Evolutionary conservation across 2,113 vertebrate genomes (phyloP), one percentile per base, ranked within the genome.

Genomic region (Passerina amoena): DNA sequence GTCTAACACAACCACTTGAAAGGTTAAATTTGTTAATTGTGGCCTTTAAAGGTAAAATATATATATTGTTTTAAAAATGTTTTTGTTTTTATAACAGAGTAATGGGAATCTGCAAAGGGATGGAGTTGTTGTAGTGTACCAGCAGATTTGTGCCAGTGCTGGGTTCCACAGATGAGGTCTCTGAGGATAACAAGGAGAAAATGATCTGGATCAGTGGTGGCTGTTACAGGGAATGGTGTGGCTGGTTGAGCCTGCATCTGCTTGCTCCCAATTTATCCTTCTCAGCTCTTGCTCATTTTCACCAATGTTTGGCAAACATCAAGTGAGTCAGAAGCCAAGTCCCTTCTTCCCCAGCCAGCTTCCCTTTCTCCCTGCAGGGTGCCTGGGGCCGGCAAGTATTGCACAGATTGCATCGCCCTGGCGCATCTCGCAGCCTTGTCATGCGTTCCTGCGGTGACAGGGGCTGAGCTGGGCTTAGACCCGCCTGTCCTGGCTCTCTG

Each of bases 391-490:
- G 0, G 63, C n/a, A 16, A 18, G 27, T 5, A 6, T 53, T 0
- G 1, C n/a, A 6, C 28, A 0, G 24, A 44, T 7, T 33, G 38
- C 11, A 18, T 42, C 0, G 0, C 0, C 0, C 28, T 33, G 0
- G 0, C 3, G 0, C 57, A 30, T 76, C 61, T 79, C 1, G 0
- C 44, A 11, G 48, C 82, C 82, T 31, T 1, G 21, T 68, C 59
- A 8, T 1, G 2, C 3, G 0, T 93, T 87, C n/a, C 53, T 14
- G 87, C 1, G 0, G 66, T 17, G 47, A 6, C 57, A 11, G 5
- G 2, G 61, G 10, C 69, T 27, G 65, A 54, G 85, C 69, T 51
- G 84, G 35, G 21, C 53, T 44, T 12, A 2, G 18, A 54, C 28
- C 53, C 3, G 4, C 30, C 24, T 8, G 54, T 65, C 38, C 27